These are phyloP conservation scores for Enteromius mattozi DNA, from an alignment of 2,797 vertebrate genomes.

Conservation along the genomic window DNA sequence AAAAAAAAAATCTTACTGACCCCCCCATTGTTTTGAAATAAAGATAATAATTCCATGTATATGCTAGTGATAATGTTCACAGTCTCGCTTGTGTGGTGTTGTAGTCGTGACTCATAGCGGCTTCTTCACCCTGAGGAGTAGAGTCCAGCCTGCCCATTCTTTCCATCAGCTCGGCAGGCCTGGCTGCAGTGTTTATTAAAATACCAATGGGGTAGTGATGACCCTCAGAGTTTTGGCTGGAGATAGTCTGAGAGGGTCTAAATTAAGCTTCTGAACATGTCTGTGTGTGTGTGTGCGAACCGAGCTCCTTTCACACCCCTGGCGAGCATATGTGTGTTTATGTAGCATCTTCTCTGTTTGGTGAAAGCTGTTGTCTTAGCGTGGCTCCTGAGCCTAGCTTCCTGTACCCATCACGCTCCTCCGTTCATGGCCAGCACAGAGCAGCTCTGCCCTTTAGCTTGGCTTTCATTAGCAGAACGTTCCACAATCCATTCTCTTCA, in stretches of 20 bases:
- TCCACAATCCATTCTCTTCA: background rate
- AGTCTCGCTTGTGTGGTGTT: conserved; percentile 5
- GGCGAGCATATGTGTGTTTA: conserved; percentile 45
- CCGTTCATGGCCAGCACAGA: conserved; percentile 13
- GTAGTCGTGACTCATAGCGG: conserved; percentile 54
- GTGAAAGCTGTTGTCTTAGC: conserved; percentile 60
- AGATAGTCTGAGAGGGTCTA: conserved; percentile 38
- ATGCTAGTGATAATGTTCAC: background rate
- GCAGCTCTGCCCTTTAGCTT: conserved; percentile 18
- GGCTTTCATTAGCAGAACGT: background rate
- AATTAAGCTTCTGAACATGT: conserved; percentile 48
- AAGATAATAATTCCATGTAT: background rate
- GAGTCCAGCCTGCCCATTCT: conserved; percentile 25
- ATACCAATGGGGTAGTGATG: conserved; percentile 34
- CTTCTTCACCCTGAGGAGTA: conserved; percentile 31
- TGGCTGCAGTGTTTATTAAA: conserved; percentile 49
- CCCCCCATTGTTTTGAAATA: background rate
- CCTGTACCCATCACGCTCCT: conserved; percentile 40
- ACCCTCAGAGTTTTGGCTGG: conserved; percentile 55
- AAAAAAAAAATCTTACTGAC: background rate
- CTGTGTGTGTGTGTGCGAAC: conserved; percentile 37
- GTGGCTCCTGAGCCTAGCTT: conserved; percentile 49
- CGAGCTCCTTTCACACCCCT: conserved; percentile 28
- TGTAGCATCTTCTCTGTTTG: conserved; percentile 33
- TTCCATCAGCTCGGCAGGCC: conserved; percentile 31